Evolutionary conservation across 2,888 invertebrate genomes (phyloP), one percentile per base, ranked within the genome.

Genomic region (Melanargia galathea): DNA sequence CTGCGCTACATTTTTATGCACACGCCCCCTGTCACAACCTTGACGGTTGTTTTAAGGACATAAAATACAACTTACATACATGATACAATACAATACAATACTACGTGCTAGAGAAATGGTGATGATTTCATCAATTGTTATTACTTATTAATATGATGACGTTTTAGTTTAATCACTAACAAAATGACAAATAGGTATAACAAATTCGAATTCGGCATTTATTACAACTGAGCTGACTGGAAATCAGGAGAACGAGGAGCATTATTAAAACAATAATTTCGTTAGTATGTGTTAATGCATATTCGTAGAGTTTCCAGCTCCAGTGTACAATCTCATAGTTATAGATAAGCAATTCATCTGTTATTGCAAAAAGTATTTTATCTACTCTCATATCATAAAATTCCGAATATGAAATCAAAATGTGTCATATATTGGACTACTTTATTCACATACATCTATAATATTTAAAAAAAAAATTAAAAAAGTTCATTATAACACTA

Each of bases 1-100:
- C 73, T 80, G 76, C 74, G 77, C 69, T 76, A 76, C 75, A 70
- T 70, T 65, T 70, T 65, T 67, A 70, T 71, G 71, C 73, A 71
- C 70, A 70, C 65, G 60, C 63, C 65, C n/a, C 68, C 62, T 64
- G 63, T 33, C 51, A 59, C 60, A 54, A 61, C 48, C 46, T 51
- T 48, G 45, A 26, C 24, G 40, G 33, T 58, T 61, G 30, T 10
- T 46, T 5, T 40, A 52, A 26, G 30, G 11, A 49, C 16, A 26
- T 26, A 30, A 16, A 49, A 24, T 0, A 13, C 0, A 1, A 7
- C 2, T 18, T 8, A 45, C 16, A 20, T 45, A 16, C 4, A 30
- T 35, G 13, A 33, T 8, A 11, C 33, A 11, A 33, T 45, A 16
- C 16, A 22, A 10, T 7, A 45, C 18, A 45, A 10, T 20, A 45